Evolutionary conservation across 2,888 invertebrate species (phyloP), one percentile per base, ranked within the genome.

Genomic region (Stenichneumon culpator): DNA sequence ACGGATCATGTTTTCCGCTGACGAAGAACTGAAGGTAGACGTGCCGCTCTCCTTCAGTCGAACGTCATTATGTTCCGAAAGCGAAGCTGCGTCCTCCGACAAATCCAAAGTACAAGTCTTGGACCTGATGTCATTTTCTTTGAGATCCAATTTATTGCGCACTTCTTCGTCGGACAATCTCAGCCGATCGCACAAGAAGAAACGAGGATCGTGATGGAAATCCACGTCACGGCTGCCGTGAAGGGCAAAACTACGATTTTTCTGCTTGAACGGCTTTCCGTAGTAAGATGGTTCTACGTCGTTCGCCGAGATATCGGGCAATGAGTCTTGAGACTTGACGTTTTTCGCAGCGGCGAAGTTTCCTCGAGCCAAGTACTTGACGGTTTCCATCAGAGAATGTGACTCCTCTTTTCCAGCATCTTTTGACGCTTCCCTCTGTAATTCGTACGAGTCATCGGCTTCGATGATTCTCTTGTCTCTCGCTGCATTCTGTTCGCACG

Each of bases 1-100:
- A 1, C 81, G 86, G 72, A 90, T 90, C 79, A 89, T 80, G 68
- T 91, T 88, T 52, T 91, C 90, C 3, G 87, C 87, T 0, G 90
- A 90, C 22, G 89, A 90, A 2, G 89, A 88, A 47, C 88, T 89
- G 14, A 84, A 86, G 0, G 75, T 72, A 5, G 87, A 88, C 16
- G 86, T 87, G 6, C 87, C 86, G 5, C 90, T 90, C 19, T 73
- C 87, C 6, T 54, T 63, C 0, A 52, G 36, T 11, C 47, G 52
- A 74, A 86, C 11, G 88, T 70, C 52, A 19, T 16, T 60, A 16
- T 39, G 54, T 22, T 73, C 69, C 22, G 60, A 74, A 68, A 63
- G 67, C 7, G 88, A 87, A 50, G 88, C 88, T 0, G 79, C 74
- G n/a, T 87, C 88, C 25, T 78, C 32, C 36, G 83, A 60, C 7